Percentiles rank a stretch among this genome's conserved stretches.
These are phyloP conservation scores for Monopterus albus DNA, from an alignment of 2,113 vertebrate species.

Conservation along the genomic window DNA sequence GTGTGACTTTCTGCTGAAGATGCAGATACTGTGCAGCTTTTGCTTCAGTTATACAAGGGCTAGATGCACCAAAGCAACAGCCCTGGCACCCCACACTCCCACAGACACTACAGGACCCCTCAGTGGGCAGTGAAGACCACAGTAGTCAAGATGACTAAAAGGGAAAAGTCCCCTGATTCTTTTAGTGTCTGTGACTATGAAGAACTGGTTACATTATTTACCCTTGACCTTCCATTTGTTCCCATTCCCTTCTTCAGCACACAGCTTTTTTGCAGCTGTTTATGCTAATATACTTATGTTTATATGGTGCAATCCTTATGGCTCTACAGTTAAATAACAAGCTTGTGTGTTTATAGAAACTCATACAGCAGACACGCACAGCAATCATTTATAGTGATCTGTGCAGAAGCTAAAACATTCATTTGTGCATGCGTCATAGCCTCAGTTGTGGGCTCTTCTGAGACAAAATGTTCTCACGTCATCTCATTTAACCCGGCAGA, in stretches of 20 bases:
- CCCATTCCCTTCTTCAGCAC: slow-evolving; percentile 25
- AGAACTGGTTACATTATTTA: slow-evolving; percentile 20
- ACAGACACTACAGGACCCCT: not conserved
- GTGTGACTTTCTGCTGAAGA: too few relatives aligned
- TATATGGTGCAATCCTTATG: slow-evolving; percentile 36
- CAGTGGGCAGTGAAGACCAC: not conserved
- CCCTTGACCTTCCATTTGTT: slow-evolving; percentile 59
- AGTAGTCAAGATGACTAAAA: not conserved
- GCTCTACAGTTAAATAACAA: slow-evolving; percentile 38
- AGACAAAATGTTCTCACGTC: not conserved
- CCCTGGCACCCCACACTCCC: not conserved
- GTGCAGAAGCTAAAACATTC: slow-evolving; percentile 38
- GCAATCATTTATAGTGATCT: slow-evolving; percentile 33
- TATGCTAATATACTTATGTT: slow-evolving; percentile 53
- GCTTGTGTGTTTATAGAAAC: slow-evolving; percentile 48
- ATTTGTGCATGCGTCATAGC: slow-evolving; percentile 51
- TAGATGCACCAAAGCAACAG: too few relatives aligned
- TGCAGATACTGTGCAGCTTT: too few relatives aligned
- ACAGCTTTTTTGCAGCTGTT: slow-evolving; percentile 39
- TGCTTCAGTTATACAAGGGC: too few relatives aligned
- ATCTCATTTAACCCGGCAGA: slow-evolving; percentile 16
- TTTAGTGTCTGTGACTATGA: not conserved
- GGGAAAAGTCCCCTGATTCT: slow-evolving; percentile 37
- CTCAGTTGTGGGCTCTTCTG: slow-evolving; percentile 30
- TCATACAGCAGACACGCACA: slow-evolving; percentile 47